Percentiles rank a stretch among this genome's conserved stretches.
phyloP scores from a whole-genome alignment of 1,140 invertebrate genomes.

The Lordiphosa collinella region DNA sequence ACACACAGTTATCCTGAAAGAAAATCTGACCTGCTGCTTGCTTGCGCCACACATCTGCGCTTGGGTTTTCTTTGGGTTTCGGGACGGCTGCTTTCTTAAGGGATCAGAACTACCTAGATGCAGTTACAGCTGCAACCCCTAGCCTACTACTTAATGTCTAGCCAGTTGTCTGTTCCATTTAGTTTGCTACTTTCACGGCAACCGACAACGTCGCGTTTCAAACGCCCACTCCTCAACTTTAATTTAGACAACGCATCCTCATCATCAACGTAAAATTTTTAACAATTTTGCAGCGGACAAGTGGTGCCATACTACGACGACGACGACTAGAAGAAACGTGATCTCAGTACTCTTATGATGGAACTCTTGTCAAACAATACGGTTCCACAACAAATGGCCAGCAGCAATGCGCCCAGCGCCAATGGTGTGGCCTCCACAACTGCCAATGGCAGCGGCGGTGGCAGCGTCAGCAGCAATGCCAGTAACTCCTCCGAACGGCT shows the following conservation, averaged over 20 bases:
- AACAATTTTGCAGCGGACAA: slow-evolving; percentile 35
- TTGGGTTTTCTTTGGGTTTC: slow-evolving; percentile 37
- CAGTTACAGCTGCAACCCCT: slow-evolving; percentile 38
- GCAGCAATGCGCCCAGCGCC: slow-evolving; percentile 58
- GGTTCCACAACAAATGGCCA: slow-evolving; percentile 73
- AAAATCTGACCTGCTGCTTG: slow-evolving; percentile 62
- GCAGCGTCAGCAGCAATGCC: slow-evolving; percentile 62
- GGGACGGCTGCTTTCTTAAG: slow-evolving; percentile 46
- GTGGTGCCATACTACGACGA: slow-evolving; percentile 28
- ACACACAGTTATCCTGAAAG: neutral
- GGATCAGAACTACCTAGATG: slow-evolving; percentile 56
- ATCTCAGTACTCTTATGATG: slow-evolving; percentile 76
- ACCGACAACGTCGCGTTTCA: slow-evolving; percentile 63
- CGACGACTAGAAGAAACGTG: slow-evolving; percentile 43
- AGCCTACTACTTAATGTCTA: slow-evolving; percentile 59
- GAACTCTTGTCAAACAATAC: slow-evolving; percentile 76
- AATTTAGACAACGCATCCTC: neutral
- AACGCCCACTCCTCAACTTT: slow-evolving; percentile 33
- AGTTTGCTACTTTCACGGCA: slow-evolving; percentile 50
- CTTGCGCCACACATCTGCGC: slow-evolving; percentile 52
- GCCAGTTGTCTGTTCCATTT: slow-evolving; percentile 40
- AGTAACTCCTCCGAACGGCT: slow-evolving; percentile 67
- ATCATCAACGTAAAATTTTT: neutral
- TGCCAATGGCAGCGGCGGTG: slow-evolving; percentile 43
- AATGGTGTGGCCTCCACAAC: slow-evolving; percentile 37